A percentile compares a stretch with the other conserved stretches of the same genome.
These are phyloP conservation scores for Azorinus chamasolen DNA, from an alignment of 2,888 invertebrate genomes.

Conservation along the genomic window DNA sequence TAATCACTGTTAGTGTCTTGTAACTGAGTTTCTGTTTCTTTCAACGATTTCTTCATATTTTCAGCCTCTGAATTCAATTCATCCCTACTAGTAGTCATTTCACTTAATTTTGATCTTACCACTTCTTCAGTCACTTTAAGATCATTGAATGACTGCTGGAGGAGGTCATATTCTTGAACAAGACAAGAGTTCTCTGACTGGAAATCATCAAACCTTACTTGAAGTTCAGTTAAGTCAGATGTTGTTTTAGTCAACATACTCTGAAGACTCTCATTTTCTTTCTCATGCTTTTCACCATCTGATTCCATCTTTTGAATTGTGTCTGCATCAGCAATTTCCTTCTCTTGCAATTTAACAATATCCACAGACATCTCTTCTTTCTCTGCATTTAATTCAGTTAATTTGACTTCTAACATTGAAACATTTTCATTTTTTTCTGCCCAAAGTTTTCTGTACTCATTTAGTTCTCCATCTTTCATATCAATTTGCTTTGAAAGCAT, in stretches of 20 bases:
- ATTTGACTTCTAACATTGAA: conserved; percentile 14
- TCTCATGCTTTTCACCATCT: conserved; percentile 40
- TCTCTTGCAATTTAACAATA: conserved; percentile 40
- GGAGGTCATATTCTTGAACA: conserved; percentile 61
- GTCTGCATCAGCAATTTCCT: conserved; percentile 43
- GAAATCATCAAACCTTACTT: conserved; percentile 57
- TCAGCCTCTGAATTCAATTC: conserved; percentile 48
- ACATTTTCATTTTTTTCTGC: conserved; percentile 13
- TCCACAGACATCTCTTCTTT: conserved; percentile 40
- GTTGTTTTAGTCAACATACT: conserved; percentile 37
- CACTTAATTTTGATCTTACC: conserved; percentile 68
- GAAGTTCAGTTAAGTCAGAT: conserved; percentile 51
- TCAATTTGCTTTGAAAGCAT: conserved; percentile 4
- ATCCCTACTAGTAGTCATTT: conserved; percentile 69
- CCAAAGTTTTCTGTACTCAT: conserved; percentile 13
- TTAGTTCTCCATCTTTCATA: conserved; percentile 16
- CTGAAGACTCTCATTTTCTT: conserved; percentile 50
- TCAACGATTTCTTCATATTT: conserved; percentile 45
- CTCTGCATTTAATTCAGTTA: conserved; percentile 13
- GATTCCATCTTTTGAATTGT: conserved; percentile 46
- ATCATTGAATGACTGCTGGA: conserved; percentile 56
- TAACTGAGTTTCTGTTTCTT: conserved; percentile 15
- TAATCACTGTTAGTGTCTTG: conserved; percentile 17
- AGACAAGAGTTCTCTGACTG: conserved; percentile 57
- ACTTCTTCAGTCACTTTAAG: conserved; percentile 55